phyloP scores from a whole-genome alignment of 2,888 invertebrate species.

The Metellina segmentata region DNA sequence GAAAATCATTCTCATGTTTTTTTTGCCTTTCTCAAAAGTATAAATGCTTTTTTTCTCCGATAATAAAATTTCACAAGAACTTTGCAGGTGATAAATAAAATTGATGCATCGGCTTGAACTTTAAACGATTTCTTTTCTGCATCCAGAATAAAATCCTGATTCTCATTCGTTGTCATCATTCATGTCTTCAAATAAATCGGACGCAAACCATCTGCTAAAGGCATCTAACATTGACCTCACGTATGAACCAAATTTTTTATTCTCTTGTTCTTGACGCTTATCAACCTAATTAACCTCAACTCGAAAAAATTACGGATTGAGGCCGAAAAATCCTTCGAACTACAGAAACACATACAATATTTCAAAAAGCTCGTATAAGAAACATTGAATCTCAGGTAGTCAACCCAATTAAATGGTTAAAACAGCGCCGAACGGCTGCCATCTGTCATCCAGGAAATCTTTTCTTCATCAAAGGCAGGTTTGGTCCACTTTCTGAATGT shows the following conservation, averaged over 20 bases:
- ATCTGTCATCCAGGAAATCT: constrained; percentile 3
- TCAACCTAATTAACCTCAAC: background rate
- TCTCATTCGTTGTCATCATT: background rate
- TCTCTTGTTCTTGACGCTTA: background rate
- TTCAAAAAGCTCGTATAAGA: background rate
- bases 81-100: no score
- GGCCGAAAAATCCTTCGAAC: background rate
- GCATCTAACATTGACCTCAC: background rate
- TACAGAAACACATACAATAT: background rate
- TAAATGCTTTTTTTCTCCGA: no score
- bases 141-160: no score
- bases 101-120: no score
- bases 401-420: background rate
- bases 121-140: no score
- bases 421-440: background rate
- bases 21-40: no score
- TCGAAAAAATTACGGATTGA: background rate
- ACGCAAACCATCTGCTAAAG: background rate
- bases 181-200: background rate
- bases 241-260: background rate
- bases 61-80: no score
- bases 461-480: background rate
- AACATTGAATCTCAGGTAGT: background rate
- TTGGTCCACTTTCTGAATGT: constrained; percentile 5
- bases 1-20: no score